Percentiles rank a stretch among this genome's conserved stretches.
phyloP scores from a whole-genome alignment of 23 tunicate species.

The Styela plicata region DNA sequence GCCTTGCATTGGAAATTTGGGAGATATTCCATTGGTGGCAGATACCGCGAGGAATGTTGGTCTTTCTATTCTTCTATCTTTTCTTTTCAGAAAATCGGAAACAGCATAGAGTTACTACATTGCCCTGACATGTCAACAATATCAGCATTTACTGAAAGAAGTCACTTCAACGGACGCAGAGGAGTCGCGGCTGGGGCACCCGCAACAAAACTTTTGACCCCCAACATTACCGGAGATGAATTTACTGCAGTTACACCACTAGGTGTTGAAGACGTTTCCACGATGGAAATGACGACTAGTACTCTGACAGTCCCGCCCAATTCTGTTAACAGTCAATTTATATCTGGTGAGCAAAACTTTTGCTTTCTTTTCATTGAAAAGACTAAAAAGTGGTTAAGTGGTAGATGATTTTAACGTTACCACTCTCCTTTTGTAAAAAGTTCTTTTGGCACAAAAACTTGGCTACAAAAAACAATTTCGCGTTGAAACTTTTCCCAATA shows the following conservation, averaged over 20 bases:
- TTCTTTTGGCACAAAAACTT: no score
- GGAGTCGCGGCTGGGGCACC: slow-evolving; percentile 12
- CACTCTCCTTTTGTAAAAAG: no score
- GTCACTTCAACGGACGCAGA: not conserved
- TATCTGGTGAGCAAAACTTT: slow-evolving; percentile 48
- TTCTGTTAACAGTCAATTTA: slow-evolving; percentile 86
- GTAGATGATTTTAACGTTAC: no score
- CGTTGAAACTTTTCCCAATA: no score
- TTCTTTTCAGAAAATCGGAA: slow-evolving; percentile 30
- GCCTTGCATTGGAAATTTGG: no score
- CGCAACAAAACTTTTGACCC: slow-evolving; percentile 10
- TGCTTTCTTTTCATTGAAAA: not conserved
- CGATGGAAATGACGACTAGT: slow-evolving; percentile 28
- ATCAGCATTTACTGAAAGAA: slow-evolving; percentile 30
- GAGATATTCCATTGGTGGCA: no score
- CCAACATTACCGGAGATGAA: slow-evolving; percentile 24
- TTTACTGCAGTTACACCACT: slow-evolving; percentile 20
- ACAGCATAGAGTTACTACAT: slow-evolving; percentile 39
- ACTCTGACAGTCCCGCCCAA: slow-evolving; percentile 80
- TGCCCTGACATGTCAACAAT: slow-evolving; percentile 92
- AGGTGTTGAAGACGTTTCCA: slow-evolving; percentile 28
- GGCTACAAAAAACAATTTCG: no score
- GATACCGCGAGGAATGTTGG: no score
- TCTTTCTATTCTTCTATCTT: no score
- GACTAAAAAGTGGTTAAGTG: no score